Evolutionary conservation across 64 coral and sea anemone species (phyloP).

Genomic region (Actinia tenebrosa): DNA sequence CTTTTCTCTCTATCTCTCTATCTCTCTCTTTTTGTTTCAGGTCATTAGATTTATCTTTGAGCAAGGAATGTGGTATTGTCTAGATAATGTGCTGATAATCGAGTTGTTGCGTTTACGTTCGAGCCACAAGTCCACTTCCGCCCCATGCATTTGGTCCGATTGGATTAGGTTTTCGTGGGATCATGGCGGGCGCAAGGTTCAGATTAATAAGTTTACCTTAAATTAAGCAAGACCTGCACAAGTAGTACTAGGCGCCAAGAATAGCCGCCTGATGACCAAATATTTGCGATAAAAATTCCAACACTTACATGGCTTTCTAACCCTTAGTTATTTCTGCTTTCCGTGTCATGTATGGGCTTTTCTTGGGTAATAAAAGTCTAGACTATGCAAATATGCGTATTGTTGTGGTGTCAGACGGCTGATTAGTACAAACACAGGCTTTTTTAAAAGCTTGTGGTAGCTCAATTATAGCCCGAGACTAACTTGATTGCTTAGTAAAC

Average conservation of each 20-base stretch:
- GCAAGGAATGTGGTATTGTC: too few species aligned
- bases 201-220: background rate
- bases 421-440: background rate
- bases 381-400: background rate
- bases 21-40: too few species aligned
- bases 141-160: too few species aligned
- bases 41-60: too few species aligned
- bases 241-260: background rate
- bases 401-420: background rate
- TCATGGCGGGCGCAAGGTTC: background rate
- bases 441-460: background rate
- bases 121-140: too few species aligned
- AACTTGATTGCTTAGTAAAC: too few species aligned
- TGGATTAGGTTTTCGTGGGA: too few species aligned
- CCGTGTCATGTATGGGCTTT: background rate
- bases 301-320: background rate
- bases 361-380: background rate
- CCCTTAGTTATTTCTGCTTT: background rate
- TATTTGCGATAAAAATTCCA: background rate
- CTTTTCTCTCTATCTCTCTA: too few species aligned
- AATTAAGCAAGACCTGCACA: background rate
- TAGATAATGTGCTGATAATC: too few species aligned
- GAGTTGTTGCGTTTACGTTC: too few species aligned
- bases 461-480: too few species aligned
- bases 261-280: background rate